Evolutionary conservation across 2,113 vertebrate species (phyloP).

Genomic region (Choloepus hoffmanni): DNA sequence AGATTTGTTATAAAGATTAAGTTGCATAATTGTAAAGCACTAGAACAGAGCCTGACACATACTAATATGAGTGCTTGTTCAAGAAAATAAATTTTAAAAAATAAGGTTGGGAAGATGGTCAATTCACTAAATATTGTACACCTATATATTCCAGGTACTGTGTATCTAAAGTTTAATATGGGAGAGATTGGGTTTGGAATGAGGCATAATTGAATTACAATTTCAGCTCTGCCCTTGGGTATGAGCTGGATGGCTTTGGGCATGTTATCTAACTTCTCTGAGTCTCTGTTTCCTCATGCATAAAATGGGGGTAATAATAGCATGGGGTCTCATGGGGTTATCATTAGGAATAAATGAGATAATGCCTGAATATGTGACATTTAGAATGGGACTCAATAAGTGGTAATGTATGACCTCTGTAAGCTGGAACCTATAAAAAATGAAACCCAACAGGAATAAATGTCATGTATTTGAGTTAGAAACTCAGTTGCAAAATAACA

Average conservation of each 20-base stretch:
- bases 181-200: not conserved
- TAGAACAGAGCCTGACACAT: slow-evolving; percentile 16
- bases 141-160: not conserved
- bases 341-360: not conserved
- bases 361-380: not conserved
- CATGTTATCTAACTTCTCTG: not conserved
- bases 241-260: not conserved
- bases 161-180: not conserved
- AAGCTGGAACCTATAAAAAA: not conserved
- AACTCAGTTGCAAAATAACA: slow-evolving; percentile 44
- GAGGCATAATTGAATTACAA: not conserved
- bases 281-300: not conserved
- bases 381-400: not conserved
- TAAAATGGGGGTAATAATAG: not conserved
- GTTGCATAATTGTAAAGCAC: slow-evolving; percentile 31
- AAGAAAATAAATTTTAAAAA: slow-evolving; percentile 42
- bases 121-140: slow-evolving; percentile 26
- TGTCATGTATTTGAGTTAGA: slow-evolving; percentile 48
- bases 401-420: not conserved
- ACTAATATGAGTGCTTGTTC: not conserved
- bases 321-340: not conserved
- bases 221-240: not conserved
- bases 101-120: not conserved
- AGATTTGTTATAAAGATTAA: slow-evolving; percentile 33
- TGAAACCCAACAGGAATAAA: not conserved